Evolutionary conservation across 2,797 vertebrate genomes (phyloP), one percentile per base, ranked within the genome.

Genomic region (Leucoraja ocellata): DNA sequence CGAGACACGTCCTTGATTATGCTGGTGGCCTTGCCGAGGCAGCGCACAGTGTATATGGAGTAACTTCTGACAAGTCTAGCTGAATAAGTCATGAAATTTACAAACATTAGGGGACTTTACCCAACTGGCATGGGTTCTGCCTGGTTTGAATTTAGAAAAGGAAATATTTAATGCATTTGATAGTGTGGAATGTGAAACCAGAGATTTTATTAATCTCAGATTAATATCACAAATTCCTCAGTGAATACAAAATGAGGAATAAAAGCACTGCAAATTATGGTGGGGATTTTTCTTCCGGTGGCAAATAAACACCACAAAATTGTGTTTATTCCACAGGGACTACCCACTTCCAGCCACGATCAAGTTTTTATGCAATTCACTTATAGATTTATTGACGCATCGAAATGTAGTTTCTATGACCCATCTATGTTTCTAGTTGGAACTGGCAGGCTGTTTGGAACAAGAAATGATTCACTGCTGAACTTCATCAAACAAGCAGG

Each of bases 171-270:
- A 68, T 68, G 7, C 61, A 88, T 5, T 25, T 36, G 84, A 88
- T 68, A 88, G 10, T 65, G n/a, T 88, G n/a, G 77, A 78, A 78
- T 9, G 13, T 14, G n/a, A 78, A 78, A 36, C n/a, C 77, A 36
- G 77, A 78, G n/a, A 78, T 78, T 78, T 78, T 78, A 78, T 78
- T 78, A 36, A 78, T 78, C 10, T 78, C n/a, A 78, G 77, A 78
- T 78, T 36, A 78, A 78, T 78, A 78, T 32, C 11, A 16, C 58
- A 32, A 63, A 28, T 14, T 65, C 2, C 58, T 63, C 18, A 63
- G 83, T 65, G 58, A 86, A 86, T 32, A 63, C 2, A 68, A 88
- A 88, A 36, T 68, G 4, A 18, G 16, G 84, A 21, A 21, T 88
- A 68, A 36, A 68, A 88, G n/a, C n/a, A 0, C 16, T 5, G 61